Evolutionary conservation across 2,797 vertebrate species (phyloP).

Genomic region (Gobio occitaniae): DNA sequence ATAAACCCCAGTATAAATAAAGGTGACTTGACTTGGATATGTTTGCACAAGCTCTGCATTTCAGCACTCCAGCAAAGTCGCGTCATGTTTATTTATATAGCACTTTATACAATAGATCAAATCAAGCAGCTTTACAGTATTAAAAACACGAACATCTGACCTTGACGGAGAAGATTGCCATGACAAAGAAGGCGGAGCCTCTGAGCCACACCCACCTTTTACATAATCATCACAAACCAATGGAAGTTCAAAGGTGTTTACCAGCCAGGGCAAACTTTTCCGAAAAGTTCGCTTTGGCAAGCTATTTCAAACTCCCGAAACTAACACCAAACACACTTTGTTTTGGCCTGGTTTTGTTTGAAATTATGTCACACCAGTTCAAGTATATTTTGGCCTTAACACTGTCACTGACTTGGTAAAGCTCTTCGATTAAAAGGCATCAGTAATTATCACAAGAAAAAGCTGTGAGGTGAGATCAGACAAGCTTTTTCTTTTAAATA

Average conservation of each 20-base stretch:
- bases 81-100: too few relatives aligned
- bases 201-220: neutral
- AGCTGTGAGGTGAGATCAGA: conserved; percentile 13
- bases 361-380: neutral
- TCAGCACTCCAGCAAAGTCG: too few relatives aligned
- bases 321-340: neutral
- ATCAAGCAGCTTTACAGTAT: too few relatives aligned
- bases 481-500: conserved; percentile 48
- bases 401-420: conserved; percentile 30
- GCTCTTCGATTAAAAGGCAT: neutral
- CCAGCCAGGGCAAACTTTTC: neutral
- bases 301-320: neutral
- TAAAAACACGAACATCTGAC: too few relatives aligned
- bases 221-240: neutral
- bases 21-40: too few relatives aligned
- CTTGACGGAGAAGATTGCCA: neutral
- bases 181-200: too few relatives aligned
- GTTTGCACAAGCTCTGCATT: too few relatives aligned
- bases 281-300: neutral
- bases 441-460: conserved; percentile 32
- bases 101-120: too few relatives aligned
- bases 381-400: neutral
- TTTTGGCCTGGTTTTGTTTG: neutral
- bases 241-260: neutral
- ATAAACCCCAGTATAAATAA: too few relatives aligned